Percentiles rank a stretch among this genome's conserved stretches.
Evolutionary conservation across 2,113 vertebrate species (phyloP).

Genomic region (Sclerurus mexicanus): DNA sequence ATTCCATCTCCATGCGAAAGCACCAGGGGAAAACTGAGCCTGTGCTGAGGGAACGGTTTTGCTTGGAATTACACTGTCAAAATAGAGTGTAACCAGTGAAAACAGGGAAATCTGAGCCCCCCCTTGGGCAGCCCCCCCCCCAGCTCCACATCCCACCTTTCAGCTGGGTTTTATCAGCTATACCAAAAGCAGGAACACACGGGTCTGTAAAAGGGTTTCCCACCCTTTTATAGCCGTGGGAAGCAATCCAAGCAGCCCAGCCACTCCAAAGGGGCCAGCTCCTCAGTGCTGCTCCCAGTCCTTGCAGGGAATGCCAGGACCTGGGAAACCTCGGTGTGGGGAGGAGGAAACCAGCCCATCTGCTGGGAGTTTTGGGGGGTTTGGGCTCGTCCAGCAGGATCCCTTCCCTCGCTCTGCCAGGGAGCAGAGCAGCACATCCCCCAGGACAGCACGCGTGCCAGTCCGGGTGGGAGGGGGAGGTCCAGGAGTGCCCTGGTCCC

Average conservation of each 20-base stretch:
- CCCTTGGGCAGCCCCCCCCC: neutral
- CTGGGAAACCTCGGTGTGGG: neutral
- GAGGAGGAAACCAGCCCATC: neutral
- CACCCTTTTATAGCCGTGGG: neutral
- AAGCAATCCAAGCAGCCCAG: neutral
- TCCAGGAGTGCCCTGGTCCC: neutral
- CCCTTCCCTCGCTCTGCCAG: neutral
- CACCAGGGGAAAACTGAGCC: neutral
- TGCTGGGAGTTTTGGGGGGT: neutral
- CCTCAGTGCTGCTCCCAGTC: fast-evolving
- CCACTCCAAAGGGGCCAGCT: neutral
- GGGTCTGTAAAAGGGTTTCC: neutral
- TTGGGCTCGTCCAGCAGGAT: neutral
- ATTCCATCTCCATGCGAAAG: neutral
- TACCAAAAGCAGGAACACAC: neutral
- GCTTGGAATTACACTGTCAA: neutral
- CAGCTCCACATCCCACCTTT: neutral
- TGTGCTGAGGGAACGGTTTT: neutral
- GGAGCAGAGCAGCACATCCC: neutral
- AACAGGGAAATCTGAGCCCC: neutral
- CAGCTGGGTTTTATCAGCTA: neutral
- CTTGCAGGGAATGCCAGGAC: neutral
- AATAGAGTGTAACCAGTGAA: neutral
- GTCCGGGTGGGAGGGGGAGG: neutral
- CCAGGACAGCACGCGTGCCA: neutral